phyloP scores from a whole-genome alignment of 2,888 invertebrate species.

The Drosophila antonietae region DNA sequence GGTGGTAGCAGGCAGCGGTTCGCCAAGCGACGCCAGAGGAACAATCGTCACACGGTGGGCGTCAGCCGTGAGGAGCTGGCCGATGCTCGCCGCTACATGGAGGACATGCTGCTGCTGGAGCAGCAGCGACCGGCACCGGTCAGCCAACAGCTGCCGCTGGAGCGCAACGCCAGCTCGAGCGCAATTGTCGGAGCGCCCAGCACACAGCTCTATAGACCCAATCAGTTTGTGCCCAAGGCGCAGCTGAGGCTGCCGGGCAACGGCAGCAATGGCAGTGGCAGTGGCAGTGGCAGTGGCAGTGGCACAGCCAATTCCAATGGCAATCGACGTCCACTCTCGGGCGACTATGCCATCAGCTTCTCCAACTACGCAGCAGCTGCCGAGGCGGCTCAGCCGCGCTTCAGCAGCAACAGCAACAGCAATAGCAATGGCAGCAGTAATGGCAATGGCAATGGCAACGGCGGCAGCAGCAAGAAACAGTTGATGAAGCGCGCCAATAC shows the following conservation, averaged over 20 bases:
- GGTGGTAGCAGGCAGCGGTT: constrained; percentile 85
- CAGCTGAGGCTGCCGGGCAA: neutral
- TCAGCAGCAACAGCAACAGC: constrained; percentile 82
- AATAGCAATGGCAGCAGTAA: constrained; percentile 88
- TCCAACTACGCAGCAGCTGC: constrained; percentile 67
- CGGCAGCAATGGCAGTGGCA: neutral
- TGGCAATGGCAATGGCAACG: constrained; percentile 49
- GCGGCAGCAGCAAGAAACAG: constrained; percentile 86
- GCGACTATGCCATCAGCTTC: constrained; percentile 79
- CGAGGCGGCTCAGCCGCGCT: constrained; percentile 50
- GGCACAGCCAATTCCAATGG: neutral
- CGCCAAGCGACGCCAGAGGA: constrained; percentile 87
- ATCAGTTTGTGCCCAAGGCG: constrained; percentile 80
- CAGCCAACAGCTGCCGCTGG: constrained; percentile 75
- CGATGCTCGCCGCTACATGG: constrained; percentile 90
- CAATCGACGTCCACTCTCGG: constrained; percentile 73
- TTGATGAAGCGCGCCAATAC: constrained; percentile 95
- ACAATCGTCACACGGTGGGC: constrained; percentile 92
- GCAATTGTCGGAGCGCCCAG: constrained; percentile 72
- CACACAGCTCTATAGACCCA: constrained; percentile 79
- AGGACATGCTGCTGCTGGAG: constrained; percentile 86
- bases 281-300: neutral
- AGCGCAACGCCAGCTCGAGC: constrained; percentile 85
- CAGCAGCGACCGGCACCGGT: constrained; percentile 17
- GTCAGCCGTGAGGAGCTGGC: constrained; percentile 93